Evolutionary conservation across 2,113 vertebrate species (phyloP), one percentile per base, ranked within the genome.

Genomic region (Coregonus clupeaformis): DNA sequence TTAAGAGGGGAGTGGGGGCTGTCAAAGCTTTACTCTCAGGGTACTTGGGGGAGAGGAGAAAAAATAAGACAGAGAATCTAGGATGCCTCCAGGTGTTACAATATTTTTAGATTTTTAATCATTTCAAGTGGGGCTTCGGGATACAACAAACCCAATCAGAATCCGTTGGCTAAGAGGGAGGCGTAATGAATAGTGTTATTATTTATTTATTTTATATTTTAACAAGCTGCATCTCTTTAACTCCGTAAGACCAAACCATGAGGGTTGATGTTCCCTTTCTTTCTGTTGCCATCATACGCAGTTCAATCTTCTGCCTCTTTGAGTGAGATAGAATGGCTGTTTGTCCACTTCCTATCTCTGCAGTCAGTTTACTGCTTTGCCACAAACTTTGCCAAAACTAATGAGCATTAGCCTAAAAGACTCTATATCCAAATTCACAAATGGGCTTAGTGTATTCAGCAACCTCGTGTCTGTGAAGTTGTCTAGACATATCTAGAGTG

Each of bases 51-150:
- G 79, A 81, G 82, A 83, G 86, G 84, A 82, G 84, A 89, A 87
- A 90, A 89, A 89, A 88, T 86, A 87, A 90, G 86, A 84, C 90
- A 89, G 79, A 86, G 88, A 93, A 92, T 91, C 87, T 93, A 90
- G 91, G 91, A 91, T 93, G 91, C 91, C 93, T 91, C 88, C 86
- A 90, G 92, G 93, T 91, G 87, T 89, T 91, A 87, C 90, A 92
- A 89, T 89, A 92, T 94, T 93, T 94, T 93, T 94, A 93, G 91
- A 92, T 89, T 94, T 92, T 92, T 91, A 93, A 94, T 94, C 88
- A 93, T 93, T 93, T 91, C 87, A 90, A 91, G 85, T 83, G 86
- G 78, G 45, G 90, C 92, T 91, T 81, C 86, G 83, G 93, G 91
- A 92, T 84, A 90, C 85, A 76, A 88, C 89, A 87, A 90, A 87